These are phyloP conservation scores for Rotaria socialis DNA, from an alignment of 2,888 invertebrate genomes.

Conservation along the genomic window DNA sequence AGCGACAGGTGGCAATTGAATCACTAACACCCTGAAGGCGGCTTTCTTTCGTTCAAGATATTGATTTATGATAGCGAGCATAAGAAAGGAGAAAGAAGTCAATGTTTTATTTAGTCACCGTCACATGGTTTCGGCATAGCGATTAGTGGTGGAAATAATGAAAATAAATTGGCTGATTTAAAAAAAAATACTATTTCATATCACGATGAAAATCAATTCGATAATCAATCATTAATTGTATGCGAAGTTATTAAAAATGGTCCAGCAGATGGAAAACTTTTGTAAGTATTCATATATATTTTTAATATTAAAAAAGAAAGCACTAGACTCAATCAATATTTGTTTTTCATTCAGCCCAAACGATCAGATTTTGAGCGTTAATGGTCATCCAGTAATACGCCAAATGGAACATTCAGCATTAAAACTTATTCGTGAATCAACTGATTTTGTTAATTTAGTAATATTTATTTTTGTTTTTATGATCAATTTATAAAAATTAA, in stretches of 20 bases:
- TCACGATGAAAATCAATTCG: not conserved
- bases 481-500: no score
- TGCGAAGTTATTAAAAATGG: conserved; percentile 39
- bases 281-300: conserved; percentile 18
- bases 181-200: not conserved
- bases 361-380: conserved; percentile 42
- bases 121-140: conserved; percentile 44
- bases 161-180: conserved; percentile 1
- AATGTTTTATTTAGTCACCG: conserved; percentile 13
- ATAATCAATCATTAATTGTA: conserved; percentile 29
- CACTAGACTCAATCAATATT: not conserved
- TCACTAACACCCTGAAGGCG: conserved; percentile 18
- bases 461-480: not conserved
- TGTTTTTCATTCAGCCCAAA: conserved; percentile 26
- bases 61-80: not conserved
- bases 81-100: not conserved
- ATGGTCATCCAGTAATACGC: conserved; percentile 42
- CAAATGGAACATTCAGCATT: conserved; percentile 43
- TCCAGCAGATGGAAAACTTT: conserved; percentile 44
- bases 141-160: conserved; percentile 42
- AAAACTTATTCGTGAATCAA: conserved; percentile 43
- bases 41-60: conserved; percentile 5
- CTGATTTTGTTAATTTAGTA: conserved; percentile 46
- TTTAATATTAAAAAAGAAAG: not conserved
- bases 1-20: conserved; percentile 8